Percentiles rank a stretch among this genome's conserved stretches.
phyloP scores from a whole-genome alignment of 2,888 invertebrate species.

The Cheilosia pagana region DNA sequence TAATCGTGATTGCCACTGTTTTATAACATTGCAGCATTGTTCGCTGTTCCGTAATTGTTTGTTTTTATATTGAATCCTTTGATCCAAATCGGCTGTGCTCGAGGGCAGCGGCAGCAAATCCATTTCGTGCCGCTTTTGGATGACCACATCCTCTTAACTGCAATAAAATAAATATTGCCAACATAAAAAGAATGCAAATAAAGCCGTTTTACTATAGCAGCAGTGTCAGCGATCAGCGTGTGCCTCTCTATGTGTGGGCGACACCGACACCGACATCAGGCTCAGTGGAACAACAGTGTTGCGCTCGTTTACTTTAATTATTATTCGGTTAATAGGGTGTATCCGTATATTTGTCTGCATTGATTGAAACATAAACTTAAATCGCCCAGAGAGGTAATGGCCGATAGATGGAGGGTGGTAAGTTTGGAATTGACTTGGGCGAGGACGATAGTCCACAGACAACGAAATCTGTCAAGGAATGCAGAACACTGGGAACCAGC shows the following conservation, averaged over 20 bases:
- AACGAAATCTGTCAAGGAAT: no score
- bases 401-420: no score
- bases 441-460: no score
- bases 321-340: constrained; percentile 21
- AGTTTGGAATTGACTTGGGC: no score
- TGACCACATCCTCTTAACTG: constrained; percentile 26
- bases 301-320: constrained; percentile 49
- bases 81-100: constrained; percentile 48
- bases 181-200: not conserved
- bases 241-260: no score
- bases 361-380: constrained; percentile 13
- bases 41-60: constrained; percentile 59
- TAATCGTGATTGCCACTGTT: constrained; percentile 46
- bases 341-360: constrained; percentile 8
- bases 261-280: no score
- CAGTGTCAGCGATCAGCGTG: no score
- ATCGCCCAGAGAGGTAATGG: not conserved
- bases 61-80: constrained; percentile 72
- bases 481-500: no score
- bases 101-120: not conserved
- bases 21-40: constrained; percentile 56
- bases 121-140: constrained; percentile 4
- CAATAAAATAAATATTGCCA: not conserved
- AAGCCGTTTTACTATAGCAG: no score
- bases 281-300: constrained; percentile 20